Base-by-base conservation (phyloP, 2,888 invertebrate species). In the Pheosia gnoma region DNA sequence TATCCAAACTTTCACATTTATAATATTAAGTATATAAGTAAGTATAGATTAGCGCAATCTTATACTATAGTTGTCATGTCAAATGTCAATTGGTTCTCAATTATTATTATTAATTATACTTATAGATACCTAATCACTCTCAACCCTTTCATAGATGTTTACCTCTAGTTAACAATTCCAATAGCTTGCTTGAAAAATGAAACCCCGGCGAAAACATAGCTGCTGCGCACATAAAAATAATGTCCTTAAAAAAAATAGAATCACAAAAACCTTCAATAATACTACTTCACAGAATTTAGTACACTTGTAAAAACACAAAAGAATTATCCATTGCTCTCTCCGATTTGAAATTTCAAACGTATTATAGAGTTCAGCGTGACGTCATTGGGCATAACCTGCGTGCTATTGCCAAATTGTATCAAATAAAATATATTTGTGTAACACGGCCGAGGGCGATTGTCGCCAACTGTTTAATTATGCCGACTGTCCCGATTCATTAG, bases 401-500 rank as follows among this genome's bases (percentile, higher is more conserved):
- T 67, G 59, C 59, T 76, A 72, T 61, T 67, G 63, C 66, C 63
- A 72, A 72, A 71, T 65, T 74, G 69, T 80, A 73, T 75, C 75
- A 82, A 77, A 68, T 63, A 47, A 81, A 81, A 83, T 85, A 80
- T 86, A 25, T 39, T 84, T 84, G 81, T 85, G 85, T 86, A 82
- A 87, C 82, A 82, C 81, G 80, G 83, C 72, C 67, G 76, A 82
- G 84, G 81, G 76, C 82, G 87, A 79, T 89, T 87, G 89, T 85
- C 87, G 87, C 87, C 86, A 88, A 91, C 89, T 89, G 88, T 87
- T 90, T 92, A 90, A 93, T 93, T 92, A 91, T 91, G 85, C 84
- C 86, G 87, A 82, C 81, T 85, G 90, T 85, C 89, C 90, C 90
- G 91, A 91, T 91, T 91, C 92, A 91, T 93, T 92, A 93, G 89